These are phyloP conservation scores for Drosophila neutralis DNA, from an alignment of 2,888 invertebrate genomes.

Conservation along the genomic window DNA sequence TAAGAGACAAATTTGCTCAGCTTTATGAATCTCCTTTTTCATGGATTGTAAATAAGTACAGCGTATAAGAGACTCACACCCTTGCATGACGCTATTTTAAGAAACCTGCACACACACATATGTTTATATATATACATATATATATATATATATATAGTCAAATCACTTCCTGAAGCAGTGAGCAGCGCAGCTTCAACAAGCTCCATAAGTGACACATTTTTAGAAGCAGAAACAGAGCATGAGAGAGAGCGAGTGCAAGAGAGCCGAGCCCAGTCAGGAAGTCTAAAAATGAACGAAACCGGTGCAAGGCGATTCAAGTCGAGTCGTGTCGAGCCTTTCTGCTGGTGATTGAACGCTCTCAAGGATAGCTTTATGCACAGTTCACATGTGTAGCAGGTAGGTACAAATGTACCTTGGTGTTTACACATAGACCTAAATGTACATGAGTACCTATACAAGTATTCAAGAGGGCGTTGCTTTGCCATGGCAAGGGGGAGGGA, in stretches of 20 bases:
- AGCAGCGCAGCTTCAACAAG: slow-evolving; percentile 19
- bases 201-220: slow-evolving; percentile 71
- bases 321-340: slow-evolving; percentile 10
- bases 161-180: slow-evolving; percentile 31
- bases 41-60: not conserved
- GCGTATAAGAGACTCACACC: not conserved
- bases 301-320: slow-evolving; percentile 29
- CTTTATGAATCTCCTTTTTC: not conserved
- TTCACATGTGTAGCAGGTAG: slow-evolving; percentile 8
- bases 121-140: not conserved
- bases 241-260: not conserved
- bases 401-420: not conserved
- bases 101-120: slow-evolving; percentile 10
- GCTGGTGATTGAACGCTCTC: slow-evolving; percentile 74
- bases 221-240: slow-evolving; percentile 25
- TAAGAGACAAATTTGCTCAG: not conserved
- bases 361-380: slow-evolving; percentile 60
- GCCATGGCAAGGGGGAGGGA: not conserved
- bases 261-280: slow-evolving; percentile 64
- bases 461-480: slow-evolving; percentile 27
- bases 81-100: slow-evolving; percentile 53
- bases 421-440: not conserved
- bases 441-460: not conserved
- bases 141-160: not conserved
- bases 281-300: slow-evolving; percentile 58